Conservation (phyloP, 1,140 invertebrate species). For the Macrosteles quadrilineatus region DNA sequence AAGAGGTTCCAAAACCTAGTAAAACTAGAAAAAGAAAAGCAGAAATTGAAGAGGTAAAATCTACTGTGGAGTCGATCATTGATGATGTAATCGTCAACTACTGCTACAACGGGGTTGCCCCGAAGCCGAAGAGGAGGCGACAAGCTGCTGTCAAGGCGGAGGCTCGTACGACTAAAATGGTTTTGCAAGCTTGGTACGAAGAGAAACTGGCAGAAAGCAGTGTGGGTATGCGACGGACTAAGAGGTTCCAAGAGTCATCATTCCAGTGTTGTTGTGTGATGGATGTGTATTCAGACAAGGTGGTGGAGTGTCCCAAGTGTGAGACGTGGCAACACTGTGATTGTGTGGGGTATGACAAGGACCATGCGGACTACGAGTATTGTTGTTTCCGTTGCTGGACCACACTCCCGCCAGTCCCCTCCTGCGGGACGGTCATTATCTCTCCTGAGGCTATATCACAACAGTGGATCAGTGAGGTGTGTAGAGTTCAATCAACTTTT, state of each 20-base stretch:
- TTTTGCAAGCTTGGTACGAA: neutral
- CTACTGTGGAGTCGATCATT: neutral
- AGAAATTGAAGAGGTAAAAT: neutral
- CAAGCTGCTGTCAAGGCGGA: neutral
- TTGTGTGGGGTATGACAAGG: constrained; percentile 60
- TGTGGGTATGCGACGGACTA: neutral
- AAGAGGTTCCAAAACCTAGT: no score
- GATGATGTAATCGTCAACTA: neutral
- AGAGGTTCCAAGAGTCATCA: neutral
- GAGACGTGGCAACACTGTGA: constrained; percentile 59
- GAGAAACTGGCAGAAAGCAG: neutral
- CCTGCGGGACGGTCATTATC: constrained; percentile 72
- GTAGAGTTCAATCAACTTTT: no score
- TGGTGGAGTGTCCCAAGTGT: constrained; percentile 58
- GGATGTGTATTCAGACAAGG: constrained; percentile 44
- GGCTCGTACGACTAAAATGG: neutral
- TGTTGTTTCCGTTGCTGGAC: constrained; percentile 67
- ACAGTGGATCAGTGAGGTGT: constrained; percentile 72
- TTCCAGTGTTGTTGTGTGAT: constrained; percentile 23
- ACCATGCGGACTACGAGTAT: constrained; percentile 41
- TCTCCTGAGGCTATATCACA: constrained; percentile 65
- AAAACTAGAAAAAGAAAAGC: neutral
- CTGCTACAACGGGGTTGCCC: neutral
- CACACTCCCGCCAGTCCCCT: constrained; percentile 52
- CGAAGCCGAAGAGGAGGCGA: neutral